These are phyloP conservation scores for Sialia sialis DNA, from an alignment of 2,113 vertebrate genomes.

Conservation along the genomic window DNA sequence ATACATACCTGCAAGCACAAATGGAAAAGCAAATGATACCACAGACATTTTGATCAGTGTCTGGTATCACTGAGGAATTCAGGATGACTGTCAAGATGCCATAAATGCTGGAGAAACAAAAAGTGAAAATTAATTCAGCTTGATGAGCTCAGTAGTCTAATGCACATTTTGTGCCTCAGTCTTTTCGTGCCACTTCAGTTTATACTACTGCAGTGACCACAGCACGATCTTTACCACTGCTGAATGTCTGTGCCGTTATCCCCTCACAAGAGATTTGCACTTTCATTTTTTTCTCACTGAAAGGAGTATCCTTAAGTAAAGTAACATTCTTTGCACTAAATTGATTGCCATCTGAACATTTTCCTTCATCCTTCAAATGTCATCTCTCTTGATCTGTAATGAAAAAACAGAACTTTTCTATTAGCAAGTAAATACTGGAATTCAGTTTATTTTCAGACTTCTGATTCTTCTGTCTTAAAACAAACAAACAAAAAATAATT, in stretches of 20 bases:
- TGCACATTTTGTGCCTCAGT: neutral
- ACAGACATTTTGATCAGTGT: neutral
- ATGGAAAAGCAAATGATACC: neutral
- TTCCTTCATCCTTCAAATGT: neutral
- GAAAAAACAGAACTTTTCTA: neutral
- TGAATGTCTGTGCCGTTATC: neutral
- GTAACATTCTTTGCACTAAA: neutral
- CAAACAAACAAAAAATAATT: neutral
- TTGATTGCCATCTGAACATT: neutral
- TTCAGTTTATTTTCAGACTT: neutral
- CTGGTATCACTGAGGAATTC: rapidly evolving
- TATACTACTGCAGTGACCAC: neutral
- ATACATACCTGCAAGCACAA: too few species aligned
- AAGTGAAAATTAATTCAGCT: neutral
- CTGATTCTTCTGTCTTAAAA: neutral
- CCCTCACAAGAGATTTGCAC: neutral
- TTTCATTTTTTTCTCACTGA: neutral
- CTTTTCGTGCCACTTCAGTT: neutral
- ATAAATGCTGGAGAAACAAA: neutral
- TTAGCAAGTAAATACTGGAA: neutral
- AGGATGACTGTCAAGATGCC: neutral
- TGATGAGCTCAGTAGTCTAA: neutral
- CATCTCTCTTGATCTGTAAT: neutral
- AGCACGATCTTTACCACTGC: neutral
- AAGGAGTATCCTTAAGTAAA: neutral